Conservation (phyloP, 2,888 invertebrate species). For the Serripes groenlandicus region DNA sequence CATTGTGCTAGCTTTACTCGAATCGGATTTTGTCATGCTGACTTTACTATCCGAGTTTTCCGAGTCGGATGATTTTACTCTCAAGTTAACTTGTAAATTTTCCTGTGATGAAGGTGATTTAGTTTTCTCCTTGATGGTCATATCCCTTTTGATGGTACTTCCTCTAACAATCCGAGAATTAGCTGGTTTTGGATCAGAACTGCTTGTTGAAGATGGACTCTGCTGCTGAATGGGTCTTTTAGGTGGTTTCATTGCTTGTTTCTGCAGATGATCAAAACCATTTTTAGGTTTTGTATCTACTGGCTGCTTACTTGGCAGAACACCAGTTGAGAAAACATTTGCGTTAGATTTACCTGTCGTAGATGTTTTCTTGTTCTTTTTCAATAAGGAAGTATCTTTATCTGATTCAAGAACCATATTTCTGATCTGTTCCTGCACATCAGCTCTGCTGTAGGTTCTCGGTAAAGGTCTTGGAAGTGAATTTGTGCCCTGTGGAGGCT, state of each 20-base stretch:
- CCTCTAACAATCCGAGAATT: slow-evolving; percentile 11
- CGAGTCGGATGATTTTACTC: slow-evolving; percentile 8
- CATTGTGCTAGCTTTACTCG: background rate
- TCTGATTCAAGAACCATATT: slow-evolving; percentile 5
- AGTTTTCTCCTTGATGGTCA: background rate
- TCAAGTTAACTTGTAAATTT: background rate
- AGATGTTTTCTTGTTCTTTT: background rate
- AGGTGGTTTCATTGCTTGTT: slow-evolving; percentile 3
- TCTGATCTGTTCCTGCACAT: slow-evolving; percentile 17
- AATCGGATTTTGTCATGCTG: background rate
- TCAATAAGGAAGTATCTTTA: background rate
- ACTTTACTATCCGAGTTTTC: slow-evolving; percentile 1
- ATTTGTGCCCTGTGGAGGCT: no score
- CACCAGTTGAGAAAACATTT: slow-evolving; percentile 1
- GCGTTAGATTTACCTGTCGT: background rate
- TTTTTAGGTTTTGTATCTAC: slow-evolving; percentile 3
- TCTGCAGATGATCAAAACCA: slow-evolving; percentile 12
- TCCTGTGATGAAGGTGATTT: background rate
- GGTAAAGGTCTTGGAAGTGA: background rate
- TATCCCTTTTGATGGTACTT: background rate
- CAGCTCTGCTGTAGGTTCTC: slow-evolving; percentile 14
- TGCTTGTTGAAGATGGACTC: background rate
- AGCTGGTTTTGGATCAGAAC: background rate
- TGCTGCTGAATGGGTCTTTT: background rate
- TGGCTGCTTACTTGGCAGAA: background rate